Conservation (phyloP, 2,797 vertebrate species). For the Microtus obscurus region DNA sequence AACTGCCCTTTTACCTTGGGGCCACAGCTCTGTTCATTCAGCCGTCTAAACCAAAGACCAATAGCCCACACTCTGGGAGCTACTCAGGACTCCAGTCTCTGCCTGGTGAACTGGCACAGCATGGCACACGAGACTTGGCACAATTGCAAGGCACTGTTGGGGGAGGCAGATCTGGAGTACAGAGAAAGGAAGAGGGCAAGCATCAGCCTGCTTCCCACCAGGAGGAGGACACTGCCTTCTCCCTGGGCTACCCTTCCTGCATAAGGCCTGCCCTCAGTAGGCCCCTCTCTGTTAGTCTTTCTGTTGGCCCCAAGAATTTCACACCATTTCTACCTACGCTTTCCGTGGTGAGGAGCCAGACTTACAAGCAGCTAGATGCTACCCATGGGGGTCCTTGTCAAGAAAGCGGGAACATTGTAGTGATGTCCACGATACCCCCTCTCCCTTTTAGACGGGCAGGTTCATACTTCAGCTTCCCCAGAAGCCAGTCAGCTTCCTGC, state of each 20-base stretch:
- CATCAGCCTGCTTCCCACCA: neutral
- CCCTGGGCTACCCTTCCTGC: neutral
- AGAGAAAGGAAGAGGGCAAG: neutral
- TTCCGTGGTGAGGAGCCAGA: neutral
- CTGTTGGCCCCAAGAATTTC: neutral
- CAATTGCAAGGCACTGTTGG: rapidly evolving
- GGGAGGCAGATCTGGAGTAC: neutral
- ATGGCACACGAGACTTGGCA: neutral
- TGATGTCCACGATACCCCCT: neutral
- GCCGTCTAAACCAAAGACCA: neutral
- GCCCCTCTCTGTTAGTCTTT: neutral
- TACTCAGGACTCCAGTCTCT: neutral
- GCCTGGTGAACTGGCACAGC: neutral
- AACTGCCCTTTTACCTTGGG: neutral
- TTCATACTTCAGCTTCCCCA: neutral
- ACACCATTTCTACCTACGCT: neutral
- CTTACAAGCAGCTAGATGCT: neutral
- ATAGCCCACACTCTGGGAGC: neutral
- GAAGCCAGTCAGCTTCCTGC: neutral
- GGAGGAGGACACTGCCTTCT: rapidly evolving
- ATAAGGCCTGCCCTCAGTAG: neutral
- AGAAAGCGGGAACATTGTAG: neutral
- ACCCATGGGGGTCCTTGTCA: conserved; percentile 12
- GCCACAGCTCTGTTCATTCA: neutral
- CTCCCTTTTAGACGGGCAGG: neutral